Conservation (phyloP, 2,888 invertebrate species). For the Dryobota labecula region DNA sequence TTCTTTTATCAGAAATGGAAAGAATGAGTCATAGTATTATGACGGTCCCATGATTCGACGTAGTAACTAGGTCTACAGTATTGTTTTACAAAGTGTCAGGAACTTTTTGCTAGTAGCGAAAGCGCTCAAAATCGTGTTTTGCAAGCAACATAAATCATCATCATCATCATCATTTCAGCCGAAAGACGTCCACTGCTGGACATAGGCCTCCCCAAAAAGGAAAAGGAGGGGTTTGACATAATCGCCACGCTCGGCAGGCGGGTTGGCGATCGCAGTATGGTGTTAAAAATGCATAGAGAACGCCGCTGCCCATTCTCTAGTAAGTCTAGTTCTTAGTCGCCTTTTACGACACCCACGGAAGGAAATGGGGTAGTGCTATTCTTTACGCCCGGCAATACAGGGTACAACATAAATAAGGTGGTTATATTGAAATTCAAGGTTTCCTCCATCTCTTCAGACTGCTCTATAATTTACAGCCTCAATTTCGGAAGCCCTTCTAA, state of each 20-base stretch:
- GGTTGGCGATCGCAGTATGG: no score
- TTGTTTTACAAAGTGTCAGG: constrained; percentile 14
- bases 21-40: constrained; percentile 31
- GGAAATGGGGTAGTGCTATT: no score
- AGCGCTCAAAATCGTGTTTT: constrained; percentile 10
- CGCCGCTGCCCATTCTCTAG: no score
- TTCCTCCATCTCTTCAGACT: constrained; percentile 11
- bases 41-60: background rate
- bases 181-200: no score
- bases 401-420: constrained; percentile 30
- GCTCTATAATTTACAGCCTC: constrained; percentile 39
- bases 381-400: no score
- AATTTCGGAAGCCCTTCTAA: constrained; percentile 61
- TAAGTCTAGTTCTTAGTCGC: no score
- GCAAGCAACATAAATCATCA: constrained; percentile 37
- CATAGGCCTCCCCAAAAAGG: no score
- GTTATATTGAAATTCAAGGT: constrained; percentile 17
- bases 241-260: no score
- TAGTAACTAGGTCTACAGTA: background rate
- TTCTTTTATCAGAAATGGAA: constrained; percentile 33
- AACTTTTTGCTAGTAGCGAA: constrained; percentile 8
- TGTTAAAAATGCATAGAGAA: no score
- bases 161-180: no score
- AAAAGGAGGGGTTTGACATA: no score
- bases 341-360: no score